Evolutionary conservation across 2,888 invertebrate genomes (phyloP).

Genomic region (Hemaris fuciformis): DNA sequence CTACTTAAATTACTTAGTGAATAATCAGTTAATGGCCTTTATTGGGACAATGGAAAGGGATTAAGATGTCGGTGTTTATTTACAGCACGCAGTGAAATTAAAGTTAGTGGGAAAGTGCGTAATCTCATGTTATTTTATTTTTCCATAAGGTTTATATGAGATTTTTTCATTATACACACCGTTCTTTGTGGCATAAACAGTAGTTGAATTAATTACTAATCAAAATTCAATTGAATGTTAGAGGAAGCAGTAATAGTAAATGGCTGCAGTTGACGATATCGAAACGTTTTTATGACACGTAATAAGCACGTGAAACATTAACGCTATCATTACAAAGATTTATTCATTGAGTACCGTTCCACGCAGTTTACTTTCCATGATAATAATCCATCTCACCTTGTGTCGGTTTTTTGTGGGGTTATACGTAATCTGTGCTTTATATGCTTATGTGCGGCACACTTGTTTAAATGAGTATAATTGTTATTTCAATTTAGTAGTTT

Average conservation of each 20-base stretch:
- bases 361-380: neutral
- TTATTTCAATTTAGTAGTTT: neutral
- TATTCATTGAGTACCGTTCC: conserved; percentile 18
- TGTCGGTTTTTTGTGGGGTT: neutral
- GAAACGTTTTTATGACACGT: neutral
- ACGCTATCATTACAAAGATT: conserved; percentile 22
- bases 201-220: neutral
- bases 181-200: neutral
- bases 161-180: neutral
- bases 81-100: too few relatives aligned
- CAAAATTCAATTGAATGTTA: neutral
- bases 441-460: too few relatives aligned
- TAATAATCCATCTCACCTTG: conserved; percentile 8
- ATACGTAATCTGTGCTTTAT: neutral
- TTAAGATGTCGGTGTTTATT: too few relatives aligned
- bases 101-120: too few relatives aligned
- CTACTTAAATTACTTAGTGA: too few relatives aligned
- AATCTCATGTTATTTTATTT: too few relatives aligned
- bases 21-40: too few relatives aligned
- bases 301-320: conserved; percentile 20
- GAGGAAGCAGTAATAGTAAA: neutral
- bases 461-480: neutral
- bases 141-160: too few relatives aligned
- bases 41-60: too few relatives aligned
- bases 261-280: neutral